phyloP scores from a whole-genome alignment of 2,113 vertebrate genomes.

The Mesitornis unicolor region DNA sequence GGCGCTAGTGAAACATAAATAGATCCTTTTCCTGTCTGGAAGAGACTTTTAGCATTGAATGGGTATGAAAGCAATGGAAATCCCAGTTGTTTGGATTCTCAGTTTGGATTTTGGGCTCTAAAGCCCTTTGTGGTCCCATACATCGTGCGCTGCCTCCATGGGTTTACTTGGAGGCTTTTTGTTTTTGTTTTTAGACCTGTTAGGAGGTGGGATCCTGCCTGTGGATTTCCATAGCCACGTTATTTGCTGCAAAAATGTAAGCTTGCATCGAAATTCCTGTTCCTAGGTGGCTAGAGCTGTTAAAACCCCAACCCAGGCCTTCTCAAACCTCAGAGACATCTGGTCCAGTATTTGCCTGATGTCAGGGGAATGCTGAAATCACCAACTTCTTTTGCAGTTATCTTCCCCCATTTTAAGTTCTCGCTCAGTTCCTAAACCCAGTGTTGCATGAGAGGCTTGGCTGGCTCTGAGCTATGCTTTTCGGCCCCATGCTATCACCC shows the following conservation, averaged over 20 bases:
- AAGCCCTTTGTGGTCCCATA: neutral
- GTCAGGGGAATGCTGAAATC: neutral
- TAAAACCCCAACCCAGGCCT: neutral
- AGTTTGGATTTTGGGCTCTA: neutral
- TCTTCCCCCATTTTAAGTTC: neutral
- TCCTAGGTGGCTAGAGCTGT: neutral
- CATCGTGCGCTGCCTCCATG: fast-evolving
- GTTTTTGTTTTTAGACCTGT: neutral
- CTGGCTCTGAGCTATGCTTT: neutral
- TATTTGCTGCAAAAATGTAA: neutral
- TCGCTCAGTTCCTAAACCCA: neutral
- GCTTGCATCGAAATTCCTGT: neutral
- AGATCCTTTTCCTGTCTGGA: conserved; percentile 51
- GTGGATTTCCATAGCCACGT: neutral
- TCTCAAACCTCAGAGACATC: neutral
- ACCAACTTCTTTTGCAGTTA: neutral
- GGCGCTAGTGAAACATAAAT: conserved; percentile 55
- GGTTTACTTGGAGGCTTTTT: neutral
- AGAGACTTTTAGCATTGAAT: conserved; percentile 14
- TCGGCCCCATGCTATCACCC: neutral
- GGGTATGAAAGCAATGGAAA: conserved; percentile 6
- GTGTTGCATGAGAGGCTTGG: neutral
- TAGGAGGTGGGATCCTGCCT: neutral
- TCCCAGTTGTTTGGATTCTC: neutral
- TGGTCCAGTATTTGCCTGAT: neutral